Conservation (phyloP, 2,888 invertebrate species). For the Petrolisthes cinctipes region DNA sequence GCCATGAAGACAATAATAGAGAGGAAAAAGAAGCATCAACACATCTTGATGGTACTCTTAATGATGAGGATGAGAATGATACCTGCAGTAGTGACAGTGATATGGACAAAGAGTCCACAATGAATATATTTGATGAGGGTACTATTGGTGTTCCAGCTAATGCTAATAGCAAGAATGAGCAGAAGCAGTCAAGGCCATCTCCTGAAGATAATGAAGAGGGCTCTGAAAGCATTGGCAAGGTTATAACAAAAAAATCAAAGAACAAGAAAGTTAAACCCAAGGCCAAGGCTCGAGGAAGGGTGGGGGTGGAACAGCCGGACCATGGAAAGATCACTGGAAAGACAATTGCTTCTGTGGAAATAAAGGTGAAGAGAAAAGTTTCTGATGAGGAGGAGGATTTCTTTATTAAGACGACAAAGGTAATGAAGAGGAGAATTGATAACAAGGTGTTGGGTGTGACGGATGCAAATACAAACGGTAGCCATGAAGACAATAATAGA, state of each 20-base stretch:
- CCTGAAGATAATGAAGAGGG: background rate
- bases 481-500: background rate
- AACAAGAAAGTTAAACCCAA: background rate
- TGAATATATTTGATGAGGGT: background rate
- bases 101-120: background rate
- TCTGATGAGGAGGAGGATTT: no score
- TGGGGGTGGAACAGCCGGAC: background rate
- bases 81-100: background rate
- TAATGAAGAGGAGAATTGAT: background rate
- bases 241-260: background rate
- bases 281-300: background rate
- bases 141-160: background rate
- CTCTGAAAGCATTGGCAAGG: background rate
- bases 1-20: background rate
- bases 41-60: background rate
- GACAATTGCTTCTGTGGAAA: background rate
- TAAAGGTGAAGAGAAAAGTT: background rate
- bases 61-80: slow-evolving; percentile 10
- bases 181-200: background rate
- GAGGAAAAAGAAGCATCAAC: background rate
- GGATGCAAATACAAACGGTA: background rate
- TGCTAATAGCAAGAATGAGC: background rate
- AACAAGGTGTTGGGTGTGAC: no score
- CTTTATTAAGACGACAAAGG: background rate
- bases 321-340: background rate